Percentiles rank a stretch among this genome's conserved stretches.
Conservation (phyloP, 2,888 invertebrate species). For the Sphaerophoria rueppellii region DNA sequence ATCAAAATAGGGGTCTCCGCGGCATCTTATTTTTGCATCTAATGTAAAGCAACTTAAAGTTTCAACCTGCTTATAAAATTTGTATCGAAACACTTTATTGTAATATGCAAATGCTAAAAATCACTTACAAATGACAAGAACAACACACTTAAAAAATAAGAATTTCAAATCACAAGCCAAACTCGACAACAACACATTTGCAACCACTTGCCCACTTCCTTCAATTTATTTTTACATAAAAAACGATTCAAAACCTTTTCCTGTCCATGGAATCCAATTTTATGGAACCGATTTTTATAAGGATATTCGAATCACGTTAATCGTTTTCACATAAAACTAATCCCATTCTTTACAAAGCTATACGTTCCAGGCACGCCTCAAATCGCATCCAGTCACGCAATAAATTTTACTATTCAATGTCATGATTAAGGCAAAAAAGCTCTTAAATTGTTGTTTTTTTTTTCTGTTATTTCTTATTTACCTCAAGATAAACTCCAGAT, state of each 20-base stretch:
- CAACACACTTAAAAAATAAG: too few relatives aligned
- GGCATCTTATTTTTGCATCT: too few relatives aligned
- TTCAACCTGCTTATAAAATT: too few relatives aligned
- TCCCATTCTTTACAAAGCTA: slow-evolving; percentile 1
- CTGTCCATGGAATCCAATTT: slow-evolving; percentile 23
- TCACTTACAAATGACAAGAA: too few relatives aligned
- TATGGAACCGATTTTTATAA: slow-evolving; percentile 15
- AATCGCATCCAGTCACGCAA: slow-evolving; percentile 42
- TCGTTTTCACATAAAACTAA: slow-evolving; percentile 42
- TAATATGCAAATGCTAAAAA: too few relatives aligned
- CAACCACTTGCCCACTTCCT: too few relatives aligned
- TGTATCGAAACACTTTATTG: too few relatives aligned
- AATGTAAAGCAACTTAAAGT: too few relatives aligned
- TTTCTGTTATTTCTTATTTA: not conserved
- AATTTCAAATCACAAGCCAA: not conserved
- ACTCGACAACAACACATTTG: slow-evolving; percentile 7
- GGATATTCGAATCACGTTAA: slow-evolving; percentile 51
- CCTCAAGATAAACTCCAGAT: not conserved
- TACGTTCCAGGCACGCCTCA: slow-evolving; percentile 18
- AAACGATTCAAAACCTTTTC: slow-evolving; percentile 29
- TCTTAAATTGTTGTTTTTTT: slow-evolving; percentile 10
- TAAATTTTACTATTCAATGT: slow-evolving; percentile 50
- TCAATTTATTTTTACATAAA: not conserved
- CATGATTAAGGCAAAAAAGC: slow-evolving; percentile 44
- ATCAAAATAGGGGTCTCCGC: too few relatives aligned